Evolutionary conservation across 1,140 invertebrate genomes (phyloP).

Genomic region (Melipona quadrifasciata): DNA sequence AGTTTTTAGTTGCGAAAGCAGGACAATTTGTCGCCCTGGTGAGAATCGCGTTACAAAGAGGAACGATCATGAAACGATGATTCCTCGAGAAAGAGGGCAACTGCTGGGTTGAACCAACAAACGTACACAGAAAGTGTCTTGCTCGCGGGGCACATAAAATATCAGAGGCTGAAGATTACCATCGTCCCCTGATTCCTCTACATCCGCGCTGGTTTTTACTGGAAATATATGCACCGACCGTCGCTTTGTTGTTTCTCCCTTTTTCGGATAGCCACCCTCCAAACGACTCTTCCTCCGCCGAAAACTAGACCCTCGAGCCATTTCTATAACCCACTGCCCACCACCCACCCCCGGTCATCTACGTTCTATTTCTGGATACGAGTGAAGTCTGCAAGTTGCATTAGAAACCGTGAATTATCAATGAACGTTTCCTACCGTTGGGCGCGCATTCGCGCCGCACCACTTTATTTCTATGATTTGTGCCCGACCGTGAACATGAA

Average conservation of each 20-base stretch:
- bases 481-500: not conserved
- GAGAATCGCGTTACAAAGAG: not conserved
- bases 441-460: not conserved
- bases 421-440: slow-evolving; percentile 41
- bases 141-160: slow-evolving; percentile 70
- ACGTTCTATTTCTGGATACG: slow-evolving; percentile 40
- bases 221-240: slow-evolving; percentile 70
- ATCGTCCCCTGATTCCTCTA: slow-evolving; percentile 61
- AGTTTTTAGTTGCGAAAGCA: not conserved
- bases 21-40: not conserved
- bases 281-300: slow-evolving; percentile 56
- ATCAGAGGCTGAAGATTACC: slow-evolving; percentile 72
- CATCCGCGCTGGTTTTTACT: slow-evolving; percentile 71
- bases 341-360: slow-evolving; percentile 24
- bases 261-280: slow-evolving; percentile 45
- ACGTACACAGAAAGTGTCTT: slow-evolving; percentile 45
- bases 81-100: slow-evolving; percentile 27
- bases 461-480: not conserved
- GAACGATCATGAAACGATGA: not conserved
- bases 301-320: slow-evolving; percentile 23
- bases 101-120: slow-evolving; percentile 21
- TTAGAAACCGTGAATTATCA: slow-evolving; percentile 62
- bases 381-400: slow-evolving; percentile 49
- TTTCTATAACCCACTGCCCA: slow-evolving; percentile 23
- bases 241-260: slow-evolving; percentile 69